Conservation (phyloP, 2,797 vertebrate species). For the Gadopsis marmoratus region DNA sequence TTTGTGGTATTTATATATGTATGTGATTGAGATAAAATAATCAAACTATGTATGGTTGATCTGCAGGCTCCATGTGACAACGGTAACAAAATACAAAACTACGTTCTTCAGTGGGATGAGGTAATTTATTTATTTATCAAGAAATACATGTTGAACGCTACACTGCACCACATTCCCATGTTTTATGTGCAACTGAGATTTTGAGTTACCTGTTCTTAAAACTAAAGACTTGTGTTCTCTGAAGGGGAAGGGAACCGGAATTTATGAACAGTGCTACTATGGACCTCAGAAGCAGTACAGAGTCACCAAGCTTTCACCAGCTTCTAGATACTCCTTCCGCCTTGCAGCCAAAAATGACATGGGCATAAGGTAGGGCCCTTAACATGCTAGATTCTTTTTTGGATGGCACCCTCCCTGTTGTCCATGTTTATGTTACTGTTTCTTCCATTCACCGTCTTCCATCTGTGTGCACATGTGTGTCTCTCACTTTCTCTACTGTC, state of each 20-base stretch:
- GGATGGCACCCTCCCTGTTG: slow-evolving; percentile 36
- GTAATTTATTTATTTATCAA: slow-evolving; percentile 76
- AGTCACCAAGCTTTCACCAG: slow-evolving; percentile 95
- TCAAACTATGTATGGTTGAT: slow-evolving; percentile 1
- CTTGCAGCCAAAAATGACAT: slow-evolving; percentile 97
- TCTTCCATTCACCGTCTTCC: slow-evolving; percentile 63
- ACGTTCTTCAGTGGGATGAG: slow-evolving; percentile 96
- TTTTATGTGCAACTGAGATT: slow-evolving; percentile 1
- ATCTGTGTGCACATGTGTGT: slow-evolving; percentile 50
- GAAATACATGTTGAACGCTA: neutral
- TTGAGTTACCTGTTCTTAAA: neutral
- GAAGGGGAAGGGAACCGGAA: slow-evolving; percentile 92
- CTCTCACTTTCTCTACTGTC: slow-evolving; percentile 58
- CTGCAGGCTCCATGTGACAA: slow-evolving; percentile 94
- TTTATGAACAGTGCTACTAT: slow-evolving; percentile 93
- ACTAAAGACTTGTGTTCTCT: slow-evolving; percentile 48
- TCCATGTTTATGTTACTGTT: slow-evolving; percentile 61
- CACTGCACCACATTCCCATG: neutral
- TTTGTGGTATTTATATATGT: neutral
- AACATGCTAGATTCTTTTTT: neutral
- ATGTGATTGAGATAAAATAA: neutral
- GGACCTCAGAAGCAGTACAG: slow-evolving; percentile 96
- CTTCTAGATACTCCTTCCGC: slow-evolving; percentile 96
- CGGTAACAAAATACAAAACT: slow-evolving; percentile 97
- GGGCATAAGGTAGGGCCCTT: slow-evolving; percentile 90